phyloP scores from a whole-genome alignment of 2,113 vertebrate genomes.

The Rana temporaria region DNA sequence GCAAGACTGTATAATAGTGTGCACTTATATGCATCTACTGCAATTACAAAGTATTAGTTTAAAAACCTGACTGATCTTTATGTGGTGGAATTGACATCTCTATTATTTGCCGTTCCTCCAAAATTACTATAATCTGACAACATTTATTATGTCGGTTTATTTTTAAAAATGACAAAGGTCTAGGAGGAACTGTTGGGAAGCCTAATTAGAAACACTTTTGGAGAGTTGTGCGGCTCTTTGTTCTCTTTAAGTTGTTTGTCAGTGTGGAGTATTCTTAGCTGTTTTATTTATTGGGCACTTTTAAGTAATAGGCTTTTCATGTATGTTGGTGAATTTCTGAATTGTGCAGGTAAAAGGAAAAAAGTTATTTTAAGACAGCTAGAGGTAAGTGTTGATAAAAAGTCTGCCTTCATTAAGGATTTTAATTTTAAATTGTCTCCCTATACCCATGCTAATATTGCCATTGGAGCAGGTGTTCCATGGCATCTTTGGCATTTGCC shows the following conservation, averaged over 20 bases:
- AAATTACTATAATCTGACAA: slow-evolving; percentile 35
- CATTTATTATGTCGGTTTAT: slow-evolving; percentile 52
- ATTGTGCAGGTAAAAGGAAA: not conserved
- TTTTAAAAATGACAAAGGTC: slow-evolving; percentile 46
- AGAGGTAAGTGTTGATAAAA: not conserved
- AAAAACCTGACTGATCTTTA: slow-evolving; percentile 31
- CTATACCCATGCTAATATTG: too few species aligned
- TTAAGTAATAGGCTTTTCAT: slow-evolving; percentile 6
- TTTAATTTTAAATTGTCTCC: too few species aligned
- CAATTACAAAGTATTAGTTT: slow-evolving; percentile 46
- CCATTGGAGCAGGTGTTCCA: too few species aligned
- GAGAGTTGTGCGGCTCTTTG: slow-evolving; percentile 1
- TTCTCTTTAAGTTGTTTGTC: slow-evolving; percentile 8
- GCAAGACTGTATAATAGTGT: slow-evolving; percentile 46
- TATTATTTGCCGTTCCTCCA: slow-evolving; percentile 39
- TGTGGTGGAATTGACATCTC: slow-evolving; percentile 49
- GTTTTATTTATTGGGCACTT: not conserved
- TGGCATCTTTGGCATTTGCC: too few species aligned
- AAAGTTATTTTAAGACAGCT: not conserved
- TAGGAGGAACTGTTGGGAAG: not conserved
- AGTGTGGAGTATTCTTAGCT: slow-evolving; percentile 10
- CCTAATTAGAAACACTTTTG: slow-evolving; percentile 3
- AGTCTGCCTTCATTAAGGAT: too few species aligned
- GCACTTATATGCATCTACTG: slow-evolving; percentile 34
- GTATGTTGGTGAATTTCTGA: not conserved